Conservation (phyloP, 2,797 vertebrate genomes). For the Channa striata region DNA sequence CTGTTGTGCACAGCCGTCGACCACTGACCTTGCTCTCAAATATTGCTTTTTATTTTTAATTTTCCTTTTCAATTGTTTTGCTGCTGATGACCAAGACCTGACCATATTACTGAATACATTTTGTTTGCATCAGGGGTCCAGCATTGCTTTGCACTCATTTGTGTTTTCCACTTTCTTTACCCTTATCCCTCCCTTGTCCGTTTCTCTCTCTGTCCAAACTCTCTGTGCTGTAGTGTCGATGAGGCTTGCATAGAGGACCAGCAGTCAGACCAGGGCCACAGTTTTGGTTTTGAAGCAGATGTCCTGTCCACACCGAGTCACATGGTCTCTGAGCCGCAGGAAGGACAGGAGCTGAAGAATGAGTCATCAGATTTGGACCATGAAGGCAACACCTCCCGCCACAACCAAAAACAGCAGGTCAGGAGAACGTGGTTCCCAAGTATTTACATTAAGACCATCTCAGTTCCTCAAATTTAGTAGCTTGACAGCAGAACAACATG, state of each 20-base stretch:
- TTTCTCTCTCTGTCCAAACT: constrained; percentile 20
- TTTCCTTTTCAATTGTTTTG: constrained; percentile 39
- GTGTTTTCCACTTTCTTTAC: constrained; percentile 14
- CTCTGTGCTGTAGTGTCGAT: constrained; percentile 63
- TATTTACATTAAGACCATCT: not conserved
- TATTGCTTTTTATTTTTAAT: constrained; percentile 37
- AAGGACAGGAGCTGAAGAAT: constrained; percentile 38
- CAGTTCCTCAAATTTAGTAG: too few relatives aligned
- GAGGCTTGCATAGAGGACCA: constrained; percentile 70
- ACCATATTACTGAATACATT: constrained; percentile 7
- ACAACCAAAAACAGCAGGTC: constrained; percentile 63
- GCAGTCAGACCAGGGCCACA: constrained; percentile 50
- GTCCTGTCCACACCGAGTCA: constrained; percentile 43
- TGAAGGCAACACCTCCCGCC: constrained; percentile 64
- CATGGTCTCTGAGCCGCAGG: constrained; percentile 59
- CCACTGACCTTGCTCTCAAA: constrained; percentile 66
- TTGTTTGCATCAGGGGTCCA: not conserved
- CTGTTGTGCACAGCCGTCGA: constrained; percentile 68
- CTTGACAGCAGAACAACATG: too few relatives aligned
- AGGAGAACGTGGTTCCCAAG: constrained; percentile 3
- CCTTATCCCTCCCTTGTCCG: constrained; percentile 10
- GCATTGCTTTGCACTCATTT: constrained; percentile 10
- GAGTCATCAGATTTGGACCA: constrained; percentile 57
- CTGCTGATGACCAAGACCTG: constrained; percentile 47
- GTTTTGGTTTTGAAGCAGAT: constrained; percentile 63